phyloP scores from a whole-genome alignment of 2,797 vertebrate genomes.

The Simalia tracyae region DNA sequence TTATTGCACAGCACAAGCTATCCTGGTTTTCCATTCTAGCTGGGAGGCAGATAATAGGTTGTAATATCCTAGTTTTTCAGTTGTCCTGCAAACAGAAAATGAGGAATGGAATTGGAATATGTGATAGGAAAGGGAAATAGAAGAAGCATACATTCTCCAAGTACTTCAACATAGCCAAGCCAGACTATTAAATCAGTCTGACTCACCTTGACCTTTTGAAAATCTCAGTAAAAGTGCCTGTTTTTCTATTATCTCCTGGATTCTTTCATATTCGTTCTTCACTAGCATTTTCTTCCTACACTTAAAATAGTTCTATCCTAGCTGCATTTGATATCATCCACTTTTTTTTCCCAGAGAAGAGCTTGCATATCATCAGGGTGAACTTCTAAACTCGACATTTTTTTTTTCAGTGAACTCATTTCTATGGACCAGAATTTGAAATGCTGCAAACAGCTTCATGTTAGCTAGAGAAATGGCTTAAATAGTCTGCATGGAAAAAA shows the following conservation, averaged over 20 bases:
- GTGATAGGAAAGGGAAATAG: neutral
- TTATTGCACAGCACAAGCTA: neutral
- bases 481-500: neutral
- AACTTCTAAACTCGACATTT: neutral
- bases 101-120: neutral
- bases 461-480: conserved; percentile 9
- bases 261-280: neutral
- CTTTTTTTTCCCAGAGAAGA: neutral
- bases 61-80: neutral
- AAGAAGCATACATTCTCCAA: neutral
- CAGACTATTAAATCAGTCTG: neutral
- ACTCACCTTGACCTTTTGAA: neutral
- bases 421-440: conserved; percentile 7
- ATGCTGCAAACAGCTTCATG: neutral
- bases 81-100: neutral
- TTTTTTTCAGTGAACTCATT: conserved; percentile 13
- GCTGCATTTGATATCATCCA: neutral
- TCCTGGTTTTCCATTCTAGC: neutral
- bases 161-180: neutral
- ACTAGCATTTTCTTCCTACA: neutral
- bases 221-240: neutral
- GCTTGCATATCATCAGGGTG: neutral
- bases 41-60: neutral
- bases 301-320: neutral
- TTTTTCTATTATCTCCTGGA: neutral